Conservation (phyloP, 2,797 vertebrate genomes). For the Antennarius maculatus region DNA sequence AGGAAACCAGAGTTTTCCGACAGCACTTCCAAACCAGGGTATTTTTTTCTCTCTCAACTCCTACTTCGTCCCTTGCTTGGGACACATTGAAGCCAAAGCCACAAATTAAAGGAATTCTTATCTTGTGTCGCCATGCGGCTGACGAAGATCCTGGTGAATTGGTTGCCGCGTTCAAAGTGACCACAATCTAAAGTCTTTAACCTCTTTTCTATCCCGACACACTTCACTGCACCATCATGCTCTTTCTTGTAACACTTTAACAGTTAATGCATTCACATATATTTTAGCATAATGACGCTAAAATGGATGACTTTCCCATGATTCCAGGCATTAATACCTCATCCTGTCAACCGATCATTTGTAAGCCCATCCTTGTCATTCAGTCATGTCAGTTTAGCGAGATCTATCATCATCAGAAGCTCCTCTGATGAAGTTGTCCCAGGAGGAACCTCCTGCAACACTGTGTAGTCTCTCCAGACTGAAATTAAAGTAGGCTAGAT, state of each 20-base stretch:
- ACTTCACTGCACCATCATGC: slow-evolving; percentile 1
- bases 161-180: slow-evolving; percentile 32
- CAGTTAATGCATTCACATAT: background rate
- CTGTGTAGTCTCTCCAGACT: no score
- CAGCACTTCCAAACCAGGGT: slow-evolving; percentile 71
- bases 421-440: no score
- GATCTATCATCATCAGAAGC: no score
- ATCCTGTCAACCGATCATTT: no score
- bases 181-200: background rate
- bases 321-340: no score
- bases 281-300: no score
- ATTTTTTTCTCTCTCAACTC: slow-evolving; percentile 64
- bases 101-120: slow-evolving; percentile 65
- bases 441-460: no score
- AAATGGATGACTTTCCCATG: no score
- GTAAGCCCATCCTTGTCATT: no score
- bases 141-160: slow-evolving; percentile 49
- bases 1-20: slow-evolving; percentile 80
- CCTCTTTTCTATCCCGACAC: slow-evolving; percentile 6
- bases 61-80: slow-evolving; percentile 50
- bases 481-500: background rate
- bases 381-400: no score
- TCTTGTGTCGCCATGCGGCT: slow-evolving; percentile 64
- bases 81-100: slow-evolving; percentile 45
- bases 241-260: slow-evolving; percentile 9